phyloP scores from a whole-genome alignment of 2,113 vertebrate genomes.

The Casuarius casuarius region DNA sequence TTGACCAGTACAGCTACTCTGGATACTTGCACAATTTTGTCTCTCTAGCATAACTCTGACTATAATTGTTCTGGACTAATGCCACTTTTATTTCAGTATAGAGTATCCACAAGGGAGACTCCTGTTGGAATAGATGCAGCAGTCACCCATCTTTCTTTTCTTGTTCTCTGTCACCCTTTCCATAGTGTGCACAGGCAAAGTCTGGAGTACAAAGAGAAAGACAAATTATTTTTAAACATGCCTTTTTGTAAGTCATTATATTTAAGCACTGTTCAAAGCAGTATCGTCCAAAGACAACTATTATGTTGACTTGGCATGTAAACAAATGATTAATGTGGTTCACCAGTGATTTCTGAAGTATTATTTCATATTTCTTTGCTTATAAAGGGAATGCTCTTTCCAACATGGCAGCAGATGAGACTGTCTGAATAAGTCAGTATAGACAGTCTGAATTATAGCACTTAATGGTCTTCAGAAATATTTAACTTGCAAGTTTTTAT shows the following conservation, averaged over 20 bases:
- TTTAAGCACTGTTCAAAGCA: conserved; percentile 52
- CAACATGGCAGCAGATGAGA: conserved; percentile 24
- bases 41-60: background rate
- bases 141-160: background rate
- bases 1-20: background rate
- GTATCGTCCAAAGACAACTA: conserved; percentile 46
- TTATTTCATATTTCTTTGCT: conserved; percentile 52
- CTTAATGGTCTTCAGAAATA: background rate
- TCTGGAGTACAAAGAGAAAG: background rate
- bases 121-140: background rate
- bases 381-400: background rate
- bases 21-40: background rate
- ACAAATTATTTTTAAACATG: conserved; percentile 47
- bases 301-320: conserved; percentile 40
- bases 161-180: background rate
- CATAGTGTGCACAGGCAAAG: background rate
- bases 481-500: conserved; percentile 36
- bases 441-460: conserved; percentile 38
- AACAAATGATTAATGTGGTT: conserved; percentile 62
- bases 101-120: background rate
- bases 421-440: background rate
- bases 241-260: conserved; percentile 31
- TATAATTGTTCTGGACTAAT: background rate
- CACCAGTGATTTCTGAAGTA: conserved; percentile 53
- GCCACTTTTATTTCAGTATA: background rate